Conservation (phyloP, 2,113 vertebrate genomes). For the Camelus dromedarius region DNA sequence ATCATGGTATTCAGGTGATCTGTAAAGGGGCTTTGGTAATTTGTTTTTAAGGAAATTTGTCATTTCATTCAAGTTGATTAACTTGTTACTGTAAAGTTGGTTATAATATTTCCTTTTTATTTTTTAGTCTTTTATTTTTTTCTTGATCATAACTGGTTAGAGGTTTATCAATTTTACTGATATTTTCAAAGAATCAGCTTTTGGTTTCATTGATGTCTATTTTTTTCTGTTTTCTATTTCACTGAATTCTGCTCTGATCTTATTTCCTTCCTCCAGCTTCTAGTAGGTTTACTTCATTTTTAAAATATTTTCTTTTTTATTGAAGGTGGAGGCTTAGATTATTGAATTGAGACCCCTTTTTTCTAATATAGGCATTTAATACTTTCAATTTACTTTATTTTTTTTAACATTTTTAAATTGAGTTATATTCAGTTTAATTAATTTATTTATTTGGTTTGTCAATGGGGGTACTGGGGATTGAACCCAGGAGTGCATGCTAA, state of each 20-base stretch:
- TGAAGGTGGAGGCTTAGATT: neutral
- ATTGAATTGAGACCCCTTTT: neutral
- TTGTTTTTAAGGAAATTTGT: neutral
- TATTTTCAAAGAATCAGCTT: neutral
- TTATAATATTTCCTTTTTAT: neutral
- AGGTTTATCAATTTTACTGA: neutral
- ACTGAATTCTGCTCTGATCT: neutral
- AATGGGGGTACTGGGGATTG: too few species aligned
- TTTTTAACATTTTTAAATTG: too few species aligned
- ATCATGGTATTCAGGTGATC: neutral
- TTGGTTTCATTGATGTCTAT: neutral
- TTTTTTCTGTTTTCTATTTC: neutral
- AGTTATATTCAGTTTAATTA: too few species aligned
- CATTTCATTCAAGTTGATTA: neutral
- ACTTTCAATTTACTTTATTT: neutral
- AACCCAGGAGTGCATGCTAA: too few species aligned
- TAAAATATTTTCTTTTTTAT: neutral
- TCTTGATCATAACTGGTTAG: neutral
- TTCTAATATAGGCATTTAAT: neutral
- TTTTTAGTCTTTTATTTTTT: neutral
- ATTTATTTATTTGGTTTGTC: too few species aligned
- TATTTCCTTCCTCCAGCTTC: neutral
- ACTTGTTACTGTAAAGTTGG: neutral
- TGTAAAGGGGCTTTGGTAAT: neutral
- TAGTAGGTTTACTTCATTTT: slow-evolving; percentile 12